Evolutionary conservation across 1,140 invertebrate genomes (phyloP).

Genomic region (Cardiocondyla obscurior): DNA sequence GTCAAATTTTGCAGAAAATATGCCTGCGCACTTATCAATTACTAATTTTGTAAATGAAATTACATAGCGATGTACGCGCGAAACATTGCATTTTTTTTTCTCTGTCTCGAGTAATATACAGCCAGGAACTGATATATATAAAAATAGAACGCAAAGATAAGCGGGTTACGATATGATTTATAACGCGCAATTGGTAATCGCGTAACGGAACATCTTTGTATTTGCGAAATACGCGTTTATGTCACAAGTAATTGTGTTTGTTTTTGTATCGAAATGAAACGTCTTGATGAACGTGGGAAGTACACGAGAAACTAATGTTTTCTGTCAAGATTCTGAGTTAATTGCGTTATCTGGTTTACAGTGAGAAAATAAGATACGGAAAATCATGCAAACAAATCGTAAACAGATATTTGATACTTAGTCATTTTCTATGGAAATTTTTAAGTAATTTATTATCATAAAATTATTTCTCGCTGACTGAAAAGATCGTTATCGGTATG

Average conservation of each 20-base stretch:
- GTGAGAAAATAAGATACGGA: not conserved
- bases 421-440: not conserved
- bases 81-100: not conserved
- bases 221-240: conserved; percentile 23
- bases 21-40: not conserved
- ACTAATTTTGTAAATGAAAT: conserved; percentile 8
- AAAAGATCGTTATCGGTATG: not conserved
- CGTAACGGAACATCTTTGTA: not conserved
- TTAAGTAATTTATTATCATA: not conserved
- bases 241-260: conserved; percentile 1
- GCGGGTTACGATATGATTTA: conserved; percentile 34
- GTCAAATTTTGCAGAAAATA: not conserved
- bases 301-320: too few relatives aligned
- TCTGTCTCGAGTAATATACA: not conserved
- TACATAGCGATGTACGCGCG: not conserved
- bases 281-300: not conserved
- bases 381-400: not conserved
- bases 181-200: conserved; percentile 44
- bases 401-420: conserved; percentile 17
- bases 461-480: not conserved
- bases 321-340: not conserved
- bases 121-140: conserved; percentile 24
- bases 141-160: conserved; percentile 61
- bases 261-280: not conserved
- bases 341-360: not conserved